Evolutionary conservation across 2,113 vertebrate genomes (phyloP).

Genomic region (Pomatorhinus ruficollis): DNA sequence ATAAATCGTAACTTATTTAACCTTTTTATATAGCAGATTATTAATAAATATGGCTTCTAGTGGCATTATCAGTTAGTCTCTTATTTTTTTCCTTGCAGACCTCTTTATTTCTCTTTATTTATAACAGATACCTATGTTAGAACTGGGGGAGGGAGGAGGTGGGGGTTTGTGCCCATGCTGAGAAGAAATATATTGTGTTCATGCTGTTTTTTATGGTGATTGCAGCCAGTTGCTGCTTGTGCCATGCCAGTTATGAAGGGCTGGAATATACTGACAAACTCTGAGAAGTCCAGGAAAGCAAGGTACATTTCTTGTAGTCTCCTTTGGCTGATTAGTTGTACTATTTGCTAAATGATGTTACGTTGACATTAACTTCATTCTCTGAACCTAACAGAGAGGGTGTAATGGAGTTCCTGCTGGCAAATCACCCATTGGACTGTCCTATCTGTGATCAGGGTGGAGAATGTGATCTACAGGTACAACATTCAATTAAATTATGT

Average conservation of each 20-base stretch:
- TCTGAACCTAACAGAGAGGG: conserved; percentile 83
- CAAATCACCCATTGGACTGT: conserved; percentile 94
- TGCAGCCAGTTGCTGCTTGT: conserved; percentile 93
- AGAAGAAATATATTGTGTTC: background rate
- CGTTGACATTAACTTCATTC: background rate
- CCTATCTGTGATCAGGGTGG: conserved; percentile 97
- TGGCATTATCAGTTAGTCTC: background rate
- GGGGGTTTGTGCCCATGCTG: background rate
- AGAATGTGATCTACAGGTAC: conserved; percentile 96
- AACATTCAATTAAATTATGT: background rate
- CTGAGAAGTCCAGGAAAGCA: conserved; percentile 93
- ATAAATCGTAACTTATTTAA: background rate
- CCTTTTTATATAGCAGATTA: background rate
- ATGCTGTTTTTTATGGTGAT: conserved; percentile 24
- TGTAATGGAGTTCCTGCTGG: conserved; percentile 95
- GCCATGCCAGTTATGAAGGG: conserved; percentile 98
- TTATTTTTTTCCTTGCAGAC: background rate
- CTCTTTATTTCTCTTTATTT: background rate
- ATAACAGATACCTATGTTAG: background rate
- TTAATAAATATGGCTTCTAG: background rate
- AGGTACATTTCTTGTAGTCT: conserved; percentile 75
- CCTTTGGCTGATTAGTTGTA: background rate
- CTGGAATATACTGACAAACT: conserved; percentile 95
- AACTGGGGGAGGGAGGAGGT: background rate
- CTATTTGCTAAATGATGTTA: background rate